These are phyloP conservation scores for Aquatica leii DNA, from an alignment of 2,888 invertebrate genomes.

Conservation along the genomic window DNA sequence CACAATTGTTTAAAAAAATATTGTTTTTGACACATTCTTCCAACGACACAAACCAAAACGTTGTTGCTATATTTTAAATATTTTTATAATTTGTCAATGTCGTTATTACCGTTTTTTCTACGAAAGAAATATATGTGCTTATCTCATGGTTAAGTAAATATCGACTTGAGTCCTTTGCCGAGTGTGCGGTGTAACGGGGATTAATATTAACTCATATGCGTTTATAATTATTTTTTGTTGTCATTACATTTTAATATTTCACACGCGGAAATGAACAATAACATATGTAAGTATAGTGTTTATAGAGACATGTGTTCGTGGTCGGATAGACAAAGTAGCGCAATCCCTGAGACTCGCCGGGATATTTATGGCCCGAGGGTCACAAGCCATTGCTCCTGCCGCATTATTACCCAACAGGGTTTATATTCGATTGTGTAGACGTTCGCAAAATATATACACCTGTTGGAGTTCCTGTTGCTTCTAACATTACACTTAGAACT, in stretches of 20 bases:
- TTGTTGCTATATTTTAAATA: too few species aligned
- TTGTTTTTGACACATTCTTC: neutral
- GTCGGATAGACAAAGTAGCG: constrained; percentile 43
- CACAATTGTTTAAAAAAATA: neutral
- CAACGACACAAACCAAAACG: too few species aligned
- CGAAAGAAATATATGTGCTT: neutral
- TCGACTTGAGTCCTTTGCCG: too few species aligned
- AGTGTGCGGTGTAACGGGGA: too few species aligned
- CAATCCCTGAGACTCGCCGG: constrained; percentile 56
- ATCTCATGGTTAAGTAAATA: too few species aligned
- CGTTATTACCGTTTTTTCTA: neutral
- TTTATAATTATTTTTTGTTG: too few species aligned
- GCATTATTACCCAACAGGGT: constrained; percentile 61
- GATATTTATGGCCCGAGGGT: constrained; percentile 62
- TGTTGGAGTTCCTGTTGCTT: constrained; percentile 57
- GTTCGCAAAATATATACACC: constrained; percentile 61
- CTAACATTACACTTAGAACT: constrained; percentile 34
- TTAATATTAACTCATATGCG: too few species aligned
- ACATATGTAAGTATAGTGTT: constrained; percentile 38
- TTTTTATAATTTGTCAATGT: neutral
- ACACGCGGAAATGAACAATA: constrained; percentile 37
- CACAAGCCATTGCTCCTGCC: constrained; percentile 62
- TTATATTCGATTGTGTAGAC: constrained; percentile 60
- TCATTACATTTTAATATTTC: constrained; percentile 13
- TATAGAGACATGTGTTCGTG: constrained; percentile 40